Evolutionary conservation across 2,888 invertebrate genomes (phyloP).

Genomic region (Resseliella maxima): DNA sequence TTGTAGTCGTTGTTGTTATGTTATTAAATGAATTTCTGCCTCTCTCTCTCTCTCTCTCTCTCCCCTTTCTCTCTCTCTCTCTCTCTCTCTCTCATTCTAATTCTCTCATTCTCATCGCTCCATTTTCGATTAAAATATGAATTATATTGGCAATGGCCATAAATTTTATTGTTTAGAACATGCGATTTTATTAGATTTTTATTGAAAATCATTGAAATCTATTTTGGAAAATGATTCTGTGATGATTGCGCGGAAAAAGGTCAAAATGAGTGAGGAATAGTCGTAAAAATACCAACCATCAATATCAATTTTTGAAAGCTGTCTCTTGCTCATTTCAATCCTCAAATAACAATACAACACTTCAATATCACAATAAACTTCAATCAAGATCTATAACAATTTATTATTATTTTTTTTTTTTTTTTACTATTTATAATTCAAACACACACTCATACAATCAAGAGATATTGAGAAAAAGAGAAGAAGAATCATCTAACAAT

Average conservation of each 20-base stretch:
- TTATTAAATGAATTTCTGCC: not conserved
- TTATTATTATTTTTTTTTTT: conserved; percentile 35
- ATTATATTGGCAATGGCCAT: not conserved
- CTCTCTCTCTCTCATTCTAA: too few relatives aligned
- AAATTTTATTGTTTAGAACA: not conserved
- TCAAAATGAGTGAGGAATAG: not conserved
- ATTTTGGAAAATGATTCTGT: not conserved
- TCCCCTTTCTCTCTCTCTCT: too few relatives aligned
- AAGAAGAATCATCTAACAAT: not conserved
- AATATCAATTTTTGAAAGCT: conserved; percentile 11
- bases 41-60: too few relatives aligned
- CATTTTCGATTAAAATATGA: conserved; percentile 2
- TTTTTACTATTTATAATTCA: too few relatives aligned
- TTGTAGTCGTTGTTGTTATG: not conserved
- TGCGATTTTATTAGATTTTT: not conserved
- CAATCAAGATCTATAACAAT: conserved; percentile 42
- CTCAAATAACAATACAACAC: not conserved
- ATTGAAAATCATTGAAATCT: not conserved
- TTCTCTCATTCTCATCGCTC: not conserved
- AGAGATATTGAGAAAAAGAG: too few relatives aligned
- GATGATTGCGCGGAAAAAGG: conserved; percentile 45
- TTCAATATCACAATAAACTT: not conserved
- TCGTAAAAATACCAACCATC: conserved; percentile 33
- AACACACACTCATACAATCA: not conserved
- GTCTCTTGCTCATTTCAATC: not conserved